Conservation (phyloP, 2,113 vertebrate genomes). For the Lepidothrix coronata region DNA sequence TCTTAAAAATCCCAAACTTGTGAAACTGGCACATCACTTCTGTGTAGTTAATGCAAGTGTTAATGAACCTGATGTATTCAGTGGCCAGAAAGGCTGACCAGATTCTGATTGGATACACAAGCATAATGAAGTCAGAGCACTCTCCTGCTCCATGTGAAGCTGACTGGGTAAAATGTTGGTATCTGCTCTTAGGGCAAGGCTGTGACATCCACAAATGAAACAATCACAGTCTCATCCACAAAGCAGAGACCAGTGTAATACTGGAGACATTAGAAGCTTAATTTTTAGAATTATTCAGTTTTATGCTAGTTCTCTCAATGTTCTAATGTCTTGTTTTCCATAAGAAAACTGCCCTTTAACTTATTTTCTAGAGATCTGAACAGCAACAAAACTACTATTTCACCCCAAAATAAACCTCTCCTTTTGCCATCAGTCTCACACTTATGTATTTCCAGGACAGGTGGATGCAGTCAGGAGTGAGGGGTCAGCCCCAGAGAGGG, state of each 20-base stretch:
- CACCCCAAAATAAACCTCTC: not conserved
- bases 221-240: not conserved
- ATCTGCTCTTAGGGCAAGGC: not conserved
- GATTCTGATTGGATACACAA: not conserved
- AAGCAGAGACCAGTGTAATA: not conserved
- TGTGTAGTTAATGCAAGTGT: not conserved
- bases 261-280: not conserved
- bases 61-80: not conserved
- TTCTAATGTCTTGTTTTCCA: not conserved
- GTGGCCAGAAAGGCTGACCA: not conserved
- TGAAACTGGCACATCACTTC: not conserved
- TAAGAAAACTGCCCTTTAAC: not conserved
- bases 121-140: not conserved
- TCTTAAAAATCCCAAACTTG: not conserved
- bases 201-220: not conserved
- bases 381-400: not conserved
- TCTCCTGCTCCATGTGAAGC: not conserved
- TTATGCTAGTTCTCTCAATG: not conserved
- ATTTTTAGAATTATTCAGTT: not conserved
- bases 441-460: fast-evolving
- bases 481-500: not conserved
- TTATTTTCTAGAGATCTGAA: not conserved
- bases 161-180: not conserved
- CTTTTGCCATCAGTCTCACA: not conserved
- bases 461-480: fast-evolving